phyloP scores from a whole-genome alignment of 2,797 vertebrate species.

The Gymnothorax javanicus region DNA sequence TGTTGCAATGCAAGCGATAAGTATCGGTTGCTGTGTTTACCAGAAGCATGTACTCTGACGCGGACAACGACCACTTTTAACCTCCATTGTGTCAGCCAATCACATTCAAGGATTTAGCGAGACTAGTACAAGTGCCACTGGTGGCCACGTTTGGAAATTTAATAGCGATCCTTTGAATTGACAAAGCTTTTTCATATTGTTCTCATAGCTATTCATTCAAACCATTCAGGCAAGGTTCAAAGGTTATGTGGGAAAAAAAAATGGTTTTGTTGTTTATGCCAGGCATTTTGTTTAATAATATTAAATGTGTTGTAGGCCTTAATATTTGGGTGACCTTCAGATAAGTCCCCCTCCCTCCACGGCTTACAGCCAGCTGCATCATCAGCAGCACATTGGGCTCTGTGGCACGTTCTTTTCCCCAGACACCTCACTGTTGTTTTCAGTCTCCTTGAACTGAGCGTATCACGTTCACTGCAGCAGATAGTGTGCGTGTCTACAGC shows the following conservation, averaged over 20 bases:
- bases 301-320: neutral
- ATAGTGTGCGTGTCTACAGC: constrained; percentile 3
- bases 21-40: no score
- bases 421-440: constrained; percentile 8
- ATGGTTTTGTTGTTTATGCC: neutral
- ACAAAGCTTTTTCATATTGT: neutral
- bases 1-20: no score
- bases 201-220: neutral
- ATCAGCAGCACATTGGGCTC: neutral
- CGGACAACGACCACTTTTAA: no score
- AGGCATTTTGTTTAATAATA: neutral
- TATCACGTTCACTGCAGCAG: neutral
- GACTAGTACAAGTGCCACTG: no score
- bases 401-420: constrained; percentile 21
- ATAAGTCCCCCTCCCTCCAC: neutral
- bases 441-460: constrained; percentile 19
- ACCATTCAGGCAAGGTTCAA: neutral
- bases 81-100: no score
- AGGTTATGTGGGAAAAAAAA: neutral
- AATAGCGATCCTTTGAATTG: neutral
- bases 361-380: neutral
- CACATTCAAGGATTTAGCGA: no score
- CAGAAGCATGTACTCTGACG: no score
- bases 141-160: no score
- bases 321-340: neutral